Conservation (phyloP, 2,113 vertebrate genomes). For the Ochotona princeps region DNA sequence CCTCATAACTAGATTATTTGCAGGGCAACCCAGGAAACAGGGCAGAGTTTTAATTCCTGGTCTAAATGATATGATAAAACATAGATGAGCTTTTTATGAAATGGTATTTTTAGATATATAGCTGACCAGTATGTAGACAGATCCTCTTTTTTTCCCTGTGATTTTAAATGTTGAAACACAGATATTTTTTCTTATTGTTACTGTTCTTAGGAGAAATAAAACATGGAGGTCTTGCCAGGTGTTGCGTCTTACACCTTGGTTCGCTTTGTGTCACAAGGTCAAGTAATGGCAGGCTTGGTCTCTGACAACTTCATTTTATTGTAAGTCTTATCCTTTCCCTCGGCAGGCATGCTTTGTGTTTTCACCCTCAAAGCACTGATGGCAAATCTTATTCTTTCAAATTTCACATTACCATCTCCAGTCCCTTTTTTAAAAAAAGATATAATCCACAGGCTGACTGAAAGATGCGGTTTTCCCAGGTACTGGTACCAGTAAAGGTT, state of each 20-base stretch:
- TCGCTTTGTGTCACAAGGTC: not conserved
- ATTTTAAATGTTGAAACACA: not conserved
- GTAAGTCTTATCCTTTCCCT: not conserved
- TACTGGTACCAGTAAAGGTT: conserved; percentile 20
- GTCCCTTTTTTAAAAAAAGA: not conserved
- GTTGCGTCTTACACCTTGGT: not conserved
- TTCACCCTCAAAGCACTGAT: not conserved
- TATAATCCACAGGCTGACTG: not conserved
- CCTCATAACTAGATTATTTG: not conserved
- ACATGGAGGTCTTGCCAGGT: not conserved
- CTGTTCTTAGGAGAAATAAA: not conserved
- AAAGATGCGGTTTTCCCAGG: not conserved
- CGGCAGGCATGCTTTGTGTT: not conserved
- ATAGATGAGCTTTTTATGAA: not conserved
- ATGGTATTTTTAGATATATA: not conserved
- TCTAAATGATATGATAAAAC: not conserved
- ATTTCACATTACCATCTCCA: not conserved
- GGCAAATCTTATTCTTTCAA: not conserved
- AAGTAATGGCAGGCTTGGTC: not conserved
- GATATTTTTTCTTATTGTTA: not conserved
- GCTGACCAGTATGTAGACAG: not conserved
- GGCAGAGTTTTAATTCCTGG: not conserved
- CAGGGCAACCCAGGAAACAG: not conserved
- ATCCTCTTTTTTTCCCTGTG: not conserved
- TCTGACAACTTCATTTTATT: conserved; percentile 13